Conservation (phyloP, 2,888 invertebrate species). For the Tipula vernalis region DNA sequence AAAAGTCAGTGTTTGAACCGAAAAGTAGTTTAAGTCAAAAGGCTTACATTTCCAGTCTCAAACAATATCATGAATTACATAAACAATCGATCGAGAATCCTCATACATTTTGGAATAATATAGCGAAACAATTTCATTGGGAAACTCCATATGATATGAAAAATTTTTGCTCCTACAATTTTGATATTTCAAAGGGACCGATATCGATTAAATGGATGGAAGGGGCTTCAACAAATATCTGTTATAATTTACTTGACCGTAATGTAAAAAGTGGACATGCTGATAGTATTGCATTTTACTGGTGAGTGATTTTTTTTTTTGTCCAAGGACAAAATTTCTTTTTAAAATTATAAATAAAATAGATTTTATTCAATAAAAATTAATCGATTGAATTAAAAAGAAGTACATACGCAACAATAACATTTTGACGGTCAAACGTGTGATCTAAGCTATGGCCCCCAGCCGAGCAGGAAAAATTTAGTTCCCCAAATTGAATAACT, state of each 20-base stretch:
- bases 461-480: not conserved
- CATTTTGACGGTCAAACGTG: not conserved
- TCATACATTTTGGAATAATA: slow-evolving; percentile 83
- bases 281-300: slow-evolving; percentile 86
- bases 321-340: not conserved
- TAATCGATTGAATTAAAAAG: not conserved
- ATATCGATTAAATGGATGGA: slow-evolving; percentile 92
- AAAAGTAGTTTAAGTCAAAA: slow-evolving; percentile 42
- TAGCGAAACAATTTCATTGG: slow-evolving; percentile 91
- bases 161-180: slow-evolving; percentile 81
- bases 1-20: slow-evolving; percentile 45
- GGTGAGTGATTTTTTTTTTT: slow-evolving; percentile 49
- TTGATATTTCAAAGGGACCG: slow-evolving; percentile 76
- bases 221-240: slow-evolving; percentile 88
- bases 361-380: not conserved
- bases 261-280: slow-evolving; percentile 81
- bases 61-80: slow-evolving; percentile 73
- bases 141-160: slow-evolving; percentile 61
- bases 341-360: not conserved
- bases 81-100: slow-evolving; percentile 78
- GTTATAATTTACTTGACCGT: slow-evolving; percentile 88
- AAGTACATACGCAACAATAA: not conserved
- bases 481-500: not conserved
- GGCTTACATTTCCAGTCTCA: slow-evolving; percentile 54
- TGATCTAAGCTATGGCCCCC: not conserved